phyloP scores from a whole-genome alignment of 2,113 vertebrate species.

The Protobothrops mucrosquamatus region DNA sequence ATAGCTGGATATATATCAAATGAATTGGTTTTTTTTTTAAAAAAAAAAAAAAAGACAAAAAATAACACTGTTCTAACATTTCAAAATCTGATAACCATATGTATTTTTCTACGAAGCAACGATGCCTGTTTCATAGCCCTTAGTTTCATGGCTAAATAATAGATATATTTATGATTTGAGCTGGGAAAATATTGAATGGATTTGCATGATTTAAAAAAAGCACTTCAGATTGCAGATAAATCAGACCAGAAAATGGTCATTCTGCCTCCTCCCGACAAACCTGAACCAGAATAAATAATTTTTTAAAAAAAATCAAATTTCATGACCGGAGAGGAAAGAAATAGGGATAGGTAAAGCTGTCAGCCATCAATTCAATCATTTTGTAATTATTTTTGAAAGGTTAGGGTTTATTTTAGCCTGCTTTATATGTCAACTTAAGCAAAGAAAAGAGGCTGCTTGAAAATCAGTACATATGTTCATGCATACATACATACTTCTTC shows the following conservation, averaged over 20 bases:
- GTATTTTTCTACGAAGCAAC: background rate
- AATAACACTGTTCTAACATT: background rate
- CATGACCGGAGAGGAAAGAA: background rate
- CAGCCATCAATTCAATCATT: background rate
- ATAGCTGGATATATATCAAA: conserved; percentile 24
- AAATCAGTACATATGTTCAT: background rate
- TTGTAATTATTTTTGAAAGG: background rate
- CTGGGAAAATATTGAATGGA: background rate
- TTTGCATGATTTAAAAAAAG: background rate
- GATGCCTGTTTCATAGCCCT: background rate
- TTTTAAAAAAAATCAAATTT: background rate
- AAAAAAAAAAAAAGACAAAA: conserved; percentile 2
- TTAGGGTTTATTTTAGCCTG: background rate
- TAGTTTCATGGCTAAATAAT: background rate
- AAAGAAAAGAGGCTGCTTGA: background rate
- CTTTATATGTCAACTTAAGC: background rate
- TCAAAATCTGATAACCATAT: background rate
- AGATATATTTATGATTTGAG: background rate
- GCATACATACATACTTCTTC: background rate
- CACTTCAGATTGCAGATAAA: background rate
- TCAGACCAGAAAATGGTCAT: background rate
- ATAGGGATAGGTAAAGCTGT: background rate
- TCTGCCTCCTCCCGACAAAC: background rate
- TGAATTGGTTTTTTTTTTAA: background rate
- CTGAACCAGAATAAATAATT: background rate